Evolutionary conservation across 2,888 invertebrate species (phyloP).

Genomic region (Melanostoma scalare): DNA sequence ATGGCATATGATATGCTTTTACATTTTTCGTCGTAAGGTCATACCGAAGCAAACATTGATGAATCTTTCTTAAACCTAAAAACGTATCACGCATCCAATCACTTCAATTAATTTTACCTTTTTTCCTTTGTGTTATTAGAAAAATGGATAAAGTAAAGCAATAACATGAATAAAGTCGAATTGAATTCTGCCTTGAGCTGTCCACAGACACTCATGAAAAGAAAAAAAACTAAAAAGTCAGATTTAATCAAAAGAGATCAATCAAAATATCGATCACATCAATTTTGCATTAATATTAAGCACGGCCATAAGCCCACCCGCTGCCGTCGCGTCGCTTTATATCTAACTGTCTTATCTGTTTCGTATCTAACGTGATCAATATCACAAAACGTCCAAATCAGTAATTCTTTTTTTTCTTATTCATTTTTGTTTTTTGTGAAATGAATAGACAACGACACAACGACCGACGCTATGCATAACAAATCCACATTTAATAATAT

Average conservation of each 20-base stretch:
- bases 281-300: conserved; percentile 3
- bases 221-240: neutral
- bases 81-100: no score
- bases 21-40: no score
- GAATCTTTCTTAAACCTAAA: no score
- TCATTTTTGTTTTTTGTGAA: no score
- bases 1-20: no score
- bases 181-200: neutral
- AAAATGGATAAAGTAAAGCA: no score
- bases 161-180: no score
- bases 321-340: neutral
- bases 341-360: neutral
- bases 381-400: conserved; percentile 47
- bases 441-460: neutral
- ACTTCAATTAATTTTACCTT: no score
- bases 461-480: conserved; percentile 33
- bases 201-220: neutral
- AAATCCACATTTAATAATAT: conserved; percentile 47
- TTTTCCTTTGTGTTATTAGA: no score
- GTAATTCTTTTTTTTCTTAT: neutral
- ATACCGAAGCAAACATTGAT: no score
- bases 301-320: neutral
- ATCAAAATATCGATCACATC: conserved; percentile 19
- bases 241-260: conserved; percentile 26
- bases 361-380: conserved; percentile 39